Evolutionary conservation across 23 tunicate species (phyloP).

Genomic region (Halocynthia roretzi): DNA sequence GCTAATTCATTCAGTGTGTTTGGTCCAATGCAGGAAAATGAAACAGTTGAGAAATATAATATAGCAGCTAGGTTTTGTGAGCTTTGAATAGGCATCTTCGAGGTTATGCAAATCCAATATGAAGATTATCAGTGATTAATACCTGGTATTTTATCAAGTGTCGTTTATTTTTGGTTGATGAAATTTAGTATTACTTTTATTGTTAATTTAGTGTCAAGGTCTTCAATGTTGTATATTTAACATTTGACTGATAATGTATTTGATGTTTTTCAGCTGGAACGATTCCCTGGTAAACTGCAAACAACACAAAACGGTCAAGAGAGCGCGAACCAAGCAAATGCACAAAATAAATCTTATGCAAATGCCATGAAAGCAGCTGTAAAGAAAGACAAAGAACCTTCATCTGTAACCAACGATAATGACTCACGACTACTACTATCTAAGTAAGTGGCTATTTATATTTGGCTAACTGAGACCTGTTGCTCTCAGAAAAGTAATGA

Average conservation of each 20-base stretch:
- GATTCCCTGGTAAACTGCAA: constrained; percentile 48
- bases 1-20: not conserved
- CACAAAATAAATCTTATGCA: constrained; percentile 20
- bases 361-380: constrained; percentile 12
- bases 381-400: not conserved
- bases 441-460: constrained; percentile 13
- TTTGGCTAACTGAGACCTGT: too few species aligned
- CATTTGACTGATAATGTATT: not conserved
- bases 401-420: constrained; percentile 22
- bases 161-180: too few species aligned
- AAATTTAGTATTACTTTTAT: too few species aligned
- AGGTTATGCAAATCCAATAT: too few species aligned
- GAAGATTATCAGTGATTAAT: constrained; percentile 10
- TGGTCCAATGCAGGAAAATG: not conserved
- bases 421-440: constrained; percentile 53
- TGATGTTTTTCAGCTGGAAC: constrained; percentile 44
- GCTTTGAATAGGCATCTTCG: too few species aligned
- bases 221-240: too few species aligned
- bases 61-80: not conserved
- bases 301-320: constrained; percentile 15
- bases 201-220: too few species aligned
- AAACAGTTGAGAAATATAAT: not conserved
- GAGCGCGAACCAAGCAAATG: constrained; percentile 31
- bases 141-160: not conserved
- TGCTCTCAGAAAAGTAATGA: too few species aligned